A percentile compares a stretch with the other conserved stretches of the same genome.
phyloP scores from a whole-genome alignment of 2,797 vertebrate genomes.

The Hemibagrus guttatus region DNA sequence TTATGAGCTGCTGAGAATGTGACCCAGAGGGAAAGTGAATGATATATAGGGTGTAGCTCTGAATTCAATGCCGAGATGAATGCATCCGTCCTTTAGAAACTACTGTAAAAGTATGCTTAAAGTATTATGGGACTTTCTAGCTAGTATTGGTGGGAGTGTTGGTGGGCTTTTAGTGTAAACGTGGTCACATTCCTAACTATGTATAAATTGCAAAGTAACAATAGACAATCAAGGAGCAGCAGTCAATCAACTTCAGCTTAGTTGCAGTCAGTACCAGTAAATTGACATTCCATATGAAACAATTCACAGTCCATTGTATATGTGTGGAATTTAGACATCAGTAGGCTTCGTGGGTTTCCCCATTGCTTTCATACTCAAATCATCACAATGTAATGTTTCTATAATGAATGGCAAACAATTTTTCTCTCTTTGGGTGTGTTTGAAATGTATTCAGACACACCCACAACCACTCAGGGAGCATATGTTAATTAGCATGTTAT shows the following conservation, averaged over 20 bases:
- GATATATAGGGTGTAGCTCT: neutral
- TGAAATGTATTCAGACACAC: neutral
- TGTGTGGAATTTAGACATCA: slow-evolving; percentile 25
- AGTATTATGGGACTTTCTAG: neutral
- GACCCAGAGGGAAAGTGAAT: slow-evolving; percentile 21
- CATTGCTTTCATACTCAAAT: slow-evolving; percentile 37
- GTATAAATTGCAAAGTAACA: slow-evolving; percentile 5
- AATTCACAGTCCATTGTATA: slow-evolving; percentile 21
- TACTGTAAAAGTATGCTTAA: neutral
- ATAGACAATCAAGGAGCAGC: slow-evolving; percentile 17
- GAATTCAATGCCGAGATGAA: neutral
- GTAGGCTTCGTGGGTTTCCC: slow-evolving; percentile 24
- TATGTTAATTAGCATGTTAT: neutral
- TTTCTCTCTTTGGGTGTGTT: no score
- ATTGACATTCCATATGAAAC: slow-evolving; percentile 44
- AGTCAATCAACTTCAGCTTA: neutral
- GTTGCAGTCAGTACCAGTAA: slow-evolving; percentile 15
- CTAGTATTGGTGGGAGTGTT: neutral
- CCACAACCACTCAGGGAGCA: neutral
- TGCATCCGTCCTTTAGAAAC: neutral
- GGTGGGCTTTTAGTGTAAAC: neutral
- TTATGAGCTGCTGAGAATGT: slow-evolving; percentile 59
- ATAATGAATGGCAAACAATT: neutral
- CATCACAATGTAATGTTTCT: neutral
- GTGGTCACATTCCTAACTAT: neutral